Evolutionary conservation across 2,888 invertebrate genomes (phyloP).

Genomic region (Aphodius granarius): DNA sequence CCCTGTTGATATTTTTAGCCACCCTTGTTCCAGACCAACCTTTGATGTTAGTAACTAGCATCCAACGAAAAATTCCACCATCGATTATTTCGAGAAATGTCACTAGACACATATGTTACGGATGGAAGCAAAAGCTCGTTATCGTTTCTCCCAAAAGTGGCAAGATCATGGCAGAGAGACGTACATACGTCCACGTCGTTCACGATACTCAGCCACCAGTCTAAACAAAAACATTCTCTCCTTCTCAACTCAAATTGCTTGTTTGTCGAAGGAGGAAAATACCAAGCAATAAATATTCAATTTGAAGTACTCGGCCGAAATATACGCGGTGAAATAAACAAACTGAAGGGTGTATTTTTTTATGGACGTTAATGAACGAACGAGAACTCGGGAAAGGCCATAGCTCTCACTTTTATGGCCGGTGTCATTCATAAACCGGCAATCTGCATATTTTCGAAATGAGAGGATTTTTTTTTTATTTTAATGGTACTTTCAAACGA

Average conservation of each 20-base stretch:
- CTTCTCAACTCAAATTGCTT: neutral
- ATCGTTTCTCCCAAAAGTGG: neutral
- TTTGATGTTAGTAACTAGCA: neutral
- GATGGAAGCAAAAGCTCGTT: neutral
- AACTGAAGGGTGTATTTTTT: neutral
- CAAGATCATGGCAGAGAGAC: neutral
- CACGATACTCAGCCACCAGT: neutral
- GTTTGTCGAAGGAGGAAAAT: neutral
- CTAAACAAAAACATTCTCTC: neutral
- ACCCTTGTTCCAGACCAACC: neutral
- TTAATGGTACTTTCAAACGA: neutral
- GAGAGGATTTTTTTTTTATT: neutral
- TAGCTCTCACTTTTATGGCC: neutral
- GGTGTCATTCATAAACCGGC: neutral
- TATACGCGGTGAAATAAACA: neutral
- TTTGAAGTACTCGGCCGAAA: neutral
- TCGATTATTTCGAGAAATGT: neutral
- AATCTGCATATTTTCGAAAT: conserved; percentile 2
- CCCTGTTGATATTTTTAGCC: neutral
- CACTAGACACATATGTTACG: neutral
- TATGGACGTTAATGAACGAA: neutral
- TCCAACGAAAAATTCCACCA: neutral
- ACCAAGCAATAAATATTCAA: conserved; percentile 1
- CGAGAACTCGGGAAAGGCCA: neutral
- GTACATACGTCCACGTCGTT: neutral